Conservation (phyloP, 2,888 invertebrate genomes). For the Tuta absoluta region DNA sequence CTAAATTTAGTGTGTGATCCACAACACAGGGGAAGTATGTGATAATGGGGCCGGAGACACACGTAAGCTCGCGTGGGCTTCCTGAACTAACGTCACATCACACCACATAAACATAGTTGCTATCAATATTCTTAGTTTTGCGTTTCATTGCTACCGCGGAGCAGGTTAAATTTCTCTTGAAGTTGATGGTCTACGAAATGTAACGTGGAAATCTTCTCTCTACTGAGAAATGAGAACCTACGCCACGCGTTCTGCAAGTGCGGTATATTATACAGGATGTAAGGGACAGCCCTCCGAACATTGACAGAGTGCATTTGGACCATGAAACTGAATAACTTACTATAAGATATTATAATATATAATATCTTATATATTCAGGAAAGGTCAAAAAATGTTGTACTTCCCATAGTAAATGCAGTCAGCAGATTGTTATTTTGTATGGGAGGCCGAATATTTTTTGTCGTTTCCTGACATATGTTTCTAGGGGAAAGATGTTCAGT, state of each 20-base stretch:
- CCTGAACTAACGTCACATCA: constrained; percentile 12
- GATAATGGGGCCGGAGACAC: constrained; percentile 22
- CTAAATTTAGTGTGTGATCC: constrained; percentile 16
- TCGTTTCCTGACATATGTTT: no score
- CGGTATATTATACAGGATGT: neutral
- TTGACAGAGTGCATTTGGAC: no score
- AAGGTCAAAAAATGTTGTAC: no score
- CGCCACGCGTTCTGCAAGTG: constrained; percentile 10
- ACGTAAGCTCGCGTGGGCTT: constrained; percentile 24
- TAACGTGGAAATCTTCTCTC: neutral
- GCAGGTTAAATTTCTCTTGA: neutral
- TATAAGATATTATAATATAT: no score
- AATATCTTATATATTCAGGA: no score
- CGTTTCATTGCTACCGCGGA: neutral
- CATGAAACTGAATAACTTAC: no score
- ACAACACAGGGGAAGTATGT: constrained; percentile 24
- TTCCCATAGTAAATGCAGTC: no score
- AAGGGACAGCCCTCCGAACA: no score
- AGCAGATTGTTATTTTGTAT: no score
- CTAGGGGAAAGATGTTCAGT: no score
- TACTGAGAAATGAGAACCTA: neutral
- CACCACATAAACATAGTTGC: neutral
- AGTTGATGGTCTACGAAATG: neutral
- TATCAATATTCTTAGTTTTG: no score
- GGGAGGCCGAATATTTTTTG: no score